Base-by-base conservation (phyloP, 2,797 vertebrate species). In the Hoplostethus atlanticus region DNA sequence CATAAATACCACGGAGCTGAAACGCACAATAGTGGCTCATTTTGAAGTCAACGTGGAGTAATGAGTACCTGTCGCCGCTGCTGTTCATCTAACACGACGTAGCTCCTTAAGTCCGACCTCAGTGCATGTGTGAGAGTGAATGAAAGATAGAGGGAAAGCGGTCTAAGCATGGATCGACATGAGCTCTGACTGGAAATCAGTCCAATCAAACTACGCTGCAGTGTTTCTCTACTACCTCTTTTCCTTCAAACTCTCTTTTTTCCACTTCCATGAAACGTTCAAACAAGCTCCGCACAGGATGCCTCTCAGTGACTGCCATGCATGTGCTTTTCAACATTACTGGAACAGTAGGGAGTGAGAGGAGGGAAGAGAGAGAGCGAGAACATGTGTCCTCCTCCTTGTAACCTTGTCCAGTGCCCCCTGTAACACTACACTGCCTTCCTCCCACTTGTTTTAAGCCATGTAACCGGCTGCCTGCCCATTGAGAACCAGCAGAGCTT, bases 391-490 rank as follows among this genome's bases (percentile, higher is more conserved):
- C 21, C 21, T 71, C 79, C 76, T 81, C 73, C 50, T 73, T 53
- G 54, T 84, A 77, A 96, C 97, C 96, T 97, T 96, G 88, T 96
- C 96, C 50, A 94, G 84, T 0, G 93, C 94, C 79, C 96, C 96
- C 63, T 95, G 96, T 8, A 95, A 93, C 0, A 91, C 94, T 0
- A 91, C 93, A 74, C 95, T 91, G 0, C 95, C 96, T 0, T 96
- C 95, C 0, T 96, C 96, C 96, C 96, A 96, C 81, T 95, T 96
- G 83, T 95, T 95, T 88, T 95, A 95, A 1, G 95, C 94, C 91
- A 95, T 96, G 68, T 93, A 94, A 77, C 94, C 95, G 67, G 95
- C 93, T 0, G 94, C 94, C 64, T 96, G 96, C 0, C 96, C 95
- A 0, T 95, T 95, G 9, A 96, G 94, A 31, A 96, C 94, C 60